Base-by-base conservation (phyloP, 2,113 vertebrate species). In the Cynopterus brachyotis region DNA sequence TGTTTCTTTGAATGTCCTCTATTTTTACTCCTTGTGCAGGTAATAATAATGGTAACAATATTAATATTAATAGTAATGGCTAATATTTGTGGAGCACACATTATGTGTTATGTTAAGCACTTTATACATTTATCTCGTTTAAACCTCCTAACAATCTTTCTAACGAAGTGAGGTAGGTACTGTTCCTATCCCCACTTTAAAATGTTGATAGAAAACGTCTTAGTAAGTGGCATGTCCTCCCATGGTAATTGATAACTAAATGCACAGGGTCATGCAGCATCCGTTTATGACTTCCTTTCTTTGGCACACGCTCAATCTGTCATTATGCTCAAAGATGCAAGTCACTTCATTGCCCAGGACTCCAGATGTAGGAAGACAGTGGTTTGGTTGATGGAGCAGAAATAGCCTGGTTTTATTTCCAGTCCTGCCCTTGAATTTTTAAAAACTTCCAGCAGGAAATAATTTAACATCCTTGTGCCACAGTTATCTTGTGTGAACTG, bases 151-250 rank as follows among this genome's bases (percentile, higher is more conserved):
- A 91, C 53, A 82, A 35, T 42, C 28, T 42, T 93, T 82, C 35
- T 84, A 94, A 73, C 66, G 35, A 82, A 89, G 67, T 60, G 85
- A 96, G 96, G 97, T 97, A 96, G 96, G 97, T 97, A 95, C 78
- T 94, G 6, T 55, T 92, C 42, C n/a, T 59, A 9, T 93, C 47
- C 16, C 35, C 62, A 60, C 81, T 95, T 60, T 9, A 86, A 81
- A 37, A 88, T 28, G 3, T 59, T 57, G 91, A 17, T 55, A 84
- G 35, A 60, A 73, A 86, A 42, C 50, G 89, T 72, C 12, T 89
- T 47, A 45, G 16, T 20, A 75, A 20, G 73, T 66, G 22, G 19
- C 57, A n/a, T 2, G 0, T 35, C 42, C 37, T 84, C 69, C 24
- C 12, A 1, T 66, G 73, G 28, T 45, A 7, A 40, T 11, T 64